Evolutionary conservation across 23 tunicate species (phyloP).

Genomic region (Styela plicata): DNA sequence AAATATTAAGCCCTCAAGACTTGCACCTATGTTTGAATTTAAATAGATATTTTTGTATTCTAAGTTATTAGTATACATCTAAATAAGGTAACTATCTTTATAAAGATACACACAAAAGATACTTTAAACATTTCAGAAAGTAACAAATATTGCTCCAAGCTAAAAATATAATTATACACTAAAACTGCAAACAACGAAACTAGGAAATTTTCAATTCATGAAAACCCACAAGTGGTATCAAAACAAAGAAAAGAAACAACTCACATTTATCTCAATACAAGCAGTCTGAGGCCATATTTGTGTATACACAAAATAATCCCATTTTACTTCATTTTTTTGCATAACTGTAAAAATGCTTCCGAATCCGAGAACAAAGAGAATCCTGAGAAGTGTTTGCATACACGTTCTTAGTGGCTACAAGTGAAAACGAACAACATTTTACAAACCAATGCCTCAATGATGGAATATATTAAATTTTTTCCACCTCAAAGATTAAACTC

Average conservation of each 20-base stretch:
- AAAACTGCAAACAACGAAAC: no score
- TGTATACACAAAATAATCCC: slow-evolving; percentile 69
- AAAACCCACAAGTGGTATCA: not conserved
- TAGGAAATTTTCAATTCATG: not conserved
- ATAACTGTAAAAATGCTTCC: slow-evolving; percentile 30
- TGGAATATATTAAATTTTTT: no score
- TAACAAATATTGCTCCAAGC: not conserved
- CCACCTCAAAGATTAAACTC: no score
- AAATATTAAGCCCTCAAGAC: no score
- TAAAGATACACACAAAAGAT: no score
- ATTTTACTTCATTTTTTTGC: slow-evolving; percentile 36
- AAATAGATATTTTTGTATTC: no score
- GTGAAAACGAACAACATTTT: not conserved
- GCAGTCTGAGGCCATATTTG: slow-evolving; percentile 73
- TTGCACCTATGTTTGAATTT: no score
- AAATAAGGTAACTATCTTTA: no score
- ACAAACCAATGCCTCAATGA: no score
- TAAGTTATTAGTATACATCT: no score
- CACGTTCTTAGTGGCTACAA: slow-evolving; percentile 37
- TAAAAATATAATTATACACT: no score
- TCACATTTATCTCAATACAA: slow-evolving; percentile 76
- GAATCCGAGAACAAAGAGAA: slow-evolving; percentile 35
- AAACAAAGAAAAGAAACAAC: not conserved
- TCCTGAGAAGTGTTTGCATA: slow-evolving; percentile 36
- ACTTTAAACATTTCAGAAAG: no score